Conservation (phyloP, 1,140 invertebrate species). For the Elysia chlorotica region DNA sequence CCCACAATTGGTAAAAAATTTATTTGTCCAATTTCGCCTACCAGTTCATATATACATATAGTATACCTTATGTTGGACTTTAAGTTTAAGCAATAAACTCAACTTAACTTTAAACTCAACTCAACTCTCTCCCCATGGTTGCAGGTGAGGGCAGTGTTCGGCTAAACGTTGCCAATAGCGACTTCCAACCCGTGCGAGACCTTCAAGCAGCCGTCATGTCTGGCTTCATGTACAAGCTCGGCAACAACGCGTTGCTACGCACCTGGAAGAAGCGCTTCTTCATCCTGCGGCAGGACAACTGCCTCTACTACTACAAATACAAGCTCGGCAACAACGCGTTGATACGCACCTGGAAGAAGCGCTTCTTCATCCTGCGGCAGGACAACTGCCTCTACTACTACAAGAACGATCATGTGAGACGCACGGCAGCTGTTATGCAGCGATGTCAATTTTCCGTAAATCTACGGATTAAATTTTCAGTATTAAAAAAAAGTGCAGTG, state of each 20-base stretch:
- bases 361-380: slow-evolving; percentile 88
- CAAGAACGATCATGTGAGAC: slow-evolving; percentile 85
- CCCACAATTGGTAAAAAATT: no score
- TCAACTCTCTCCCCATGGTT: no score
- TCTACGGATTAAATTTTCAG: no score
- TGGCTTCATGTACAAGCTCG: slow-evolving; percentile 58
- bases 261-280: slow-evolving; percentile 89
- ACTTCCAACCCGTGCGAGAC: slow-evolving; percentile 54
- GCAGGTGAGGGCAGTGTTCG: slow-evolving; percentile 76
- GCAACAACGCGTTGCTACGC: slow-evolving; percentile 35
- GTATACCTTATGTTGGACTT: no score
- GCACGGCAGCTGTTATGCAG: no score
- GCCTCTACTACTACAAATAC: slow-evolving; percentile 93
- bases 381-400: slow-evolving; percentile 96
- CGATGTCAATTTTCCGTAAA: no score
- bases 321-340: slow-evolving; percentile 63
- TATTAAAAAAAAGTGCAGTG: no score
- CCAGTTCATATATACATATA: no score
- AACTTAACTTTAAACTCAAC: no score
- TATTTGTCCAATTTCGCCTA: no score
- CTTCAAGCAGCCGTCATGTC: slow-evolving; percentile 67
- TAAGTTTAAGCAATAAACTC: no score
- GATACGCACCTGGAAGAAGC: slow-evolving; percentile 73
- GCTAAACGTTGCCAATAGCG: slow-evolving; percentile 77
- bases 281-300: slow-evolving; percentile 86